Evolutionary conservation across 2,797 vertebrate species (phyloP), one percentile per base, ranked within the genome.

Genomic region (Phrynocephalus forsythii): DNA sequence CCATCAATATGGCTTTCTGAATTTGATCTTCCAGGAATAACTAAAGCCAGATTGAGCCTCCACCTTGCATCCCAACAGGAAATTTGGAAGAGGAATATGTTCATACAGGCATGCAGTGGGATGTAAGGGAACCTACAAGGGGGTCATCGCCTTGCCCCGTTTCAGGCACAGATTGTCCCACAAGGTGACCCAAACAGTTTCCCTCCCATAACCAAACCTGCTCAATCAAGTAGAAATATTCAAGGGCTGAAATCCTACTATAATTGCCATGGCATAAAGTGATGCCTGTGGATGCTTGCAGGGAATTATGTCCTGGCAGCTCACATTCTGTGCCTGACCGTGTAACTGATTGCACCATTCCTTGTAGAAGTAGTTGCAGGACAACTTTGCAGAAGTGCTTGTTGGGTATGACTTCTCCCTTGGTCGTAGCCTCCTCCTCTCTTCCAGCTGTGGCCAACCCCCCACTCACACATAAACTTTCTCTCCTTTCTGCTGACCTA

Each of bases 241-340:
- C 38, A 38, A 38, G 38, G 38, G 38, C 38, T 38, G 38, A 38
- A 38, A 38, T 38, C 48, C 76, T 78, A 26, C 24, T 26, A 38
- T 78, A 87, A 38, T 38, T 38, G 38, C 38, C 44, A 86, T 82
- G 83, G 38, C 79, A 79, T 83, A 26, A 24, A 22, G 28, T 72
- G 83, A 87, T 52, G 38, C 38, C 38, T 38, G 38, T 38, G 38
- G 38, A 38, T 38, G 38, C 38, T 38, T 38, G 38, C 38, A 38
- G 38, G 38, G 38, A 38, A 38, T 38, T 38, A 38, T 38, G 38
- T 38, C 38, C 38, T 38, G 38, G 38, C 3, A 38, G 38, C 38
- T 38, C 38, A 38, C 38, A 38, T 38, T 38, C 3, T 38, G 38
- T 38, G 38, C 38, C 38, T 38, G 38, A 38, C 38, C 38, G 3